phyloP scores from a whole-genome alignment of 2,113 vertebrate species.

The Trogon surrucura region DNA sequence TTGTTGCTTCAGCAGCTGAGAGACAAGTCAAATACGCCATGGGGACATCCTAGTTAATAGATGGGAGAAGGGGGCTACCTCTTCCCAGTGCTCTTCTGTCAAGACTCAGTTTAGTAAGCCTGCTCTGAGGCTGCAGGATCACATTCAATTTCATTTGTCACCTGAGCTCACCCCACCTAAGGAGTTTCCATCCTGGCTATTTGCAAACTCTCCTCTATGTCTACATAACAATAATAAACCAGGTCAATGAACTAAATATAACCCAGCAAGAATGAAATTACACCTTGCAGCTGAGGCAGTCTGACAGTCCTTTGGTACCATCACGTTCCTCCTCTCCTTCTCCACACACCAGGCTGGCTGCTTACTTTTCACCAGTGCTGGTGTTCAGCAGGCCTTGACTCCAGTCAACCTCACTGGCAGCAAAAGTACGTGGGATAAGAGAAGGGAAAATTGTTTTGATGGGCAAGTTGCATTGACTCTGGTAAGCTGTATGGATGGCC shows the following conservation, averaged over 20 bases:
- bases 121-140: background rate
- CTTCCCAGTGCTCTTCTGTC: background rate
- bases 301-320: background rate
- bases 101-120: background rate
- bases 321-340: background rate
- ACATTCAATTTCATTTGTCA: background rate
- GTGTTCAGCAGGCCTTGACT: background rate
- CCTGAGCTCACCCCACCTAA: background rate
- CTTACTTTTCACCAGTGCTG: background rate
- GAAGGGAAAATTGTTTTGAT: background rate
- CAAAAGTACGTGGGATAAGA: background rate
- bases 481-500: background rate
- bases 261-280: background rate
- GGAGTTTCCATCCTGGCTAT: background rate
- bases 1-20: background rate
- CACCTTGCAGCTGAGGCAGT: background rate
- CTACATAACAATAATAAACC: background rate
- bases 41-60: background rate
- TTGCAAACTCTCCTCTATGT: background rate
- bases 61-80: background rate
- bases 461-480: background rate
- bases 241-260: background rate
- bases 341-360: background rate
- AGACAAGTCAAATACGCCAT: background rate
- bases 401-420: background rate